Base-by-base conservation (phyloP, 2,113 vertebrate genomes). In the Chinchilla lanigera region DNA sequence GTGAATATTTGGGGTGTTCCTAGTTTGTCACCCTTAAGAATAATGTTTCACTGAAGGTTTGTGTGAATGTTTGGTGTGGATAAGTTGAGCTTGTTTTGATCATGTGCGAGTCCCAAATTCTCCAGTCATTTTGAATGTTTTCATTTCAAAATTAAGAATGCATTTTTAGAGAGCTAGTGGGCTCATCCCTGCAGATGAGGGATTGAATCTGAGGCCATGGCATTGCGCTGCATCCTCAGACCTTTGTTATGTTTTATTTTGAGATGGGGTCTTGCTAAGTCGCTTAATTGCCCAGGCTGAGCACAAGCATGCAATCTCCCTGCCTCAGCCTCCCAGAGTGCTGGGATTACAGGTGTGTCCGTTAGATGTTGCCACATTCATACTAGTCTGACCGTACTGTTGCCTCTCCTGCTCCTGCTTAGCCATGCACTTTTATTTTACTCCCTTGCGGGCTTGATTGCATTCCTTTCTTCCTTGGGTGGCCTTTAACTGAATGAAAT, bases 371-470 rank as follows among this genome's bases (percentile, higher is more conserved):
- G 2, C 67, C 22, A 5, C 38, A 26, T 69, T 78, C 44, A 41
- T 44, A 50, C 9, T 22, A 0, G 13, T 28, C 30, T 89, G n/a
- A 5, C 54, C 33, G 28, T 16, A 26, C 47, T 0, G 24, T 1
- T 77, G 85, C 47, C 41, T 38, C 33, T 58, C 26, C 50, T 17
- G 9, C 33, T 28, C 7, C 20, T 44, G 38, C 33, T 38, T 54
- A 0, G 50, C n/a, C 82, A 22, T 16, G 0, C 0, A 8, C 7
- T 56, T 82, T 80, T 4, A 1, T 54, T 4, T 67, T 26, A 1
- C 54, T 75, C 26, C 5, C 0, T 60, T 22, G 44, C 12, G 5
- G 65, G 52, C 7, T 14, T 0, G 3, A 16, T 7, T 11, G 7
- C 22, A 12, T 86, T 44, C 0, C 38, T 24, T 28, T 22, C 26